Evolutionary conservation across 1,140 invertebrate genomes (phyloP).

Genomic region (Zaprionus africanus): DNA sequence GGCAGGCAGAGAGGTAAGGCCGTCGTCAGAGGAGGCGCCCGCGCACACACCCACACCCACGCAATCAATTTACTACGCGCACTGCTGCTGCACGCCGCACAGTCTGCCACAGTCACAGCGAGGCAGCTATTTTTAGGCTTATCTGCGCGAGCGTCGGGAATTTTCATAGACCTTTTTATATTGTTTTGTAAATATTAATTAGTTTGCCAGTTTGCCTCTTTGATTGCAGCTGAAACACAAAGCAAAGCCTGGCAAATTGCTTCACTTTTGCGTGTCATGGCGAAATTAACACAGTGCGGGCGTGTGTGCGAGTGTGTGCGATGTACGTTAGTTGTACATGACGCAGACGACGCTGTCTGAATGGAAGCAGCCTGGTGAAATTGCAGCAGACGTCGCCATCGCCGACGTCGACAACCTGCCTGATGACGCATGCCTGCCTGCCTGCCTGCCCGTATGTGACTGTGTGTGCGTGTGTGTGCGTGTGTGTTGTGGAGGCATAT

Average conservation of each 20-base stretch:
- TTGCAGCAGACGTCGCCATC: constrained; percentile 51
- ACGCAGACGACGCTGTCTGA: constrained; percentile 55
- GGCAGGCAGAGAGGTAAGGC: not conserved
- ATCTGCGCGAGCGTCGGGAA: constrained; percentile 53
- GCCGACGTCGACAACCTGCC: constrained; percentile 46
- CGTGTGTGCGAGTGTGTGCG: constrained; percentile 15
- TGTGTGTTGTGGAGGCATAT: constrained; percentile 49
- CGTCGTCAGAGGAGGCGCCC: not conserved
- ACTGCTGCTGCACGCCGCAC: constrained; percentile 56
- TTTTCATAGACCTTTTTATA: constrained; percentile 70
- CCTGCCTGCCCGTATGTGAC: constrained; percentile 1
- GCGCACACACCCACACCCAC: constrained; percentile 9
- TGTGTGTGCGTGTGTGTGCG: constrained; percentile 20
- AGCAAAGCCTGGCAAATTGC: constrained; percentile 43
- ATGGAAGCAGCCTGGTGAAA: constrained; percentile 62
- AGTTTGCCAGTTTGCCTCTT: constrained; percentile 77
- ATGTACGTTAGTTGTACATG: constrained; percentile 30
- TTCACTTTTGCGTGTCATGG: constrained; percentile 71
- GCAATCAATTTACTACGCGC: constrained; percentile 1
- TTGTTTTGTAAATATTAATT: constrained; percentile 79
- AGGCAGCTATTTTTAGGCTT: constrained; percentile 71
- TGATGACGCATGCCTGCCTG: constrained; percentile 66
- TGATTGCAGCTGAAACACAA: constrained; percentile 60
- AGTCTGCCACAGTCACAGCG: constrained; percentile 57
- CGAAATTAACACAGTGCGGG: constrained; percentile 62